Evolutionary conservation across 2,888 invertebrate species (phyloP).

Genomic region (Phania funesta): DNA sequence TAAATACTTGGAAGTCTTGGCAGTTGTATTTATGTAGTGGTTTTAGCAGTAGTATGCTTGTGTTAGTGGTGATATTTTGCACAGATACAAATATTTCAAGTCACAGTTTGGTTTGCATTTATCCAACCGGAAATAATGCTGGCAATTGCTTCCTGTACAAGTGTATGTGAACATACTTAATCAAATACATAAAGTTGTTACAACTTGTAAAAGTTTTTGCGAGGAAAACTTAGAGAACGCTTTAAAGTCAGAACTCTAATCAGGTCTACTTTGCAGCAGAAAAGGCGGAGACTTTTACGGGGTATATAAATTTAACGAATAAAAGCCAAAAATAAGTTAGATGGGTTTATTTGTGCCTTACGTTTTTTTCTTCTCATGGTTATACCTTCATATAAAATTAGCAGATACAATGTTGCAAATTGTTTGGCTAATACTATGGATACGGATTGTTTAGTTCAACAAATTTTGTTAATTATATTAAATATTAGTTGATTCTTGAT

Average conservation of each 20-base stretch:
- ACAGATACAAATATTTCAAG: conserved; percentile 44
- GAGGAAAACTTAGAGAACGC: not conserved
- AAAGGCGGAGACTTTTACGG: not conserved
- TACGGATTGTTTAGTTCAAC: too few species aligned
- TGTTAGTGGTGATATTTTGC: conserved; percentile 18
- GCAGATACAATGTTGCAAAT: too few species aligned
- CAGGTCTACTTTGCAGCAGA: not conserved
- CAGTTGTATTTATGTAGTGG: conserved; percentile 2
- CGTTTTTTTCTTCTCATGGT: too few species aligned
- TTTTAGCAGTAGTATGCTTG: not conserved
- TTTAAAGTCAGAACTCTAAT: not conserved
- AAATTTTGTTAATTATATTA: too few species aligned
- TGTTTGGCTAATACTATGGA: too few species aligned
- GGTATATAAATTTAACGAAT: not conserved
- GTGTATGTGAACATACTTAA: conserved; percentile 1
- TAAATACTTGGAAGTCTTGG: conserved; percentile 2
- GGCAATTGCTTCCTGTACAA: conserved; percentile 65
- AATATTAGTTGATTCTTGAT: too few species aligned
- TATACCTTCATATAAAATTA: too few species aligned
- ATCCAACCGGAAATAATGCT: conserved; percentile 65
- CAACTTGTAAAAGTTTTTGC: conserved; percentile 30
- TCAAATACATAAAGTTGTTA: conserved; percentile 12
- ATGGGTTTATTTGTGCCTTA: too few species aligned
- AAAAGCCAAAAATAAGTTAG: too few species aligned
- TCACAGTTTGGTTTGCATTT: conserved; percentile 57